Evolutionary conservation across 2,113 vertebrate species (phyloP).

Genomic region (Scalopus aquaticus): DNA sequence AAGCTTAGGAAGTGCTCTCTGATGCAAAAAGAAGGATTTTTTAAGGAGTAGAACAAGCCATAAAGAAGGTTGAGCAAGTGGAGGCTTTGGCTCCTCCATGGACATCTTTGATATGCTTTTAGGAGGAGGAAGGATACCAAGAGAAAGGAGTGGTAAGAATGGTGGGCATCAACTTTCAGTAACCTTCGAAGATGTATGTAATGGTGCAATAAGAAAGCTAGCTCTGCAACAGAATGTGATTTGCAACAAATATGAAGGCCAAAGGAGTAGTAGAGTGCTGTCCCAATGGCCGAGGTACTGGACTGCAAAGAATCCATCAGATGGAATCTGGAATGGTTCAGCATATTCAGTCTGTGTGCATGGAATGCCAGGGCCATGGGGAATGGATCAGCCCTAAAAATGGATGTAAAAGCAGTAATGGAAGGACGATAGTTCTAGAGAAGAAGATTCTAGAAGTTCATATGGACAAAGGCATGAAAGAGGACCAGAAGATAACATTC

Average conservation of each 20-base stretch:
- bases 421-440: conserved; percentile 94
- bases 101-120: conserved; percentile 99
- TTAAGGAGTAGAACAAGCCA: conserved; percentile 95
- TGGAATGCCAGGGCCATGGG: conserved; percentile 94
- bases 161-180: conserved; percentile 96
- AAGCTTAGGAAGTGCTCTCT: conserved; percentile 96
- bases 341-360: conserved; percentile 94
- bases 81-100: conserved; percentile 94
- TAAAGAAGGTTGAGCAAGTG: conserved; percentile 94
- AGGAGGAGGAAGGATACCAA: conserved; percentile 94
- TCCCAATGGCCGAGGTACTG: conserved; percentile 93
- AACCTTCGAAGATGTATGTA: conserved; percentile 95
- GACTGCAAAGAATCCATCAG: conserved; percentile 96
- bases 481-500: conserved; percentile 98
- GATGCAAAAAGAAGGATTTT: conserved; percentile 97
- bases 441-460: conserved; percentile 98
- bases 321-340: conserved; percentile 96
- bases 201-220: conserved; percentile 94
- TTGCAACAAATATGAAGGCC: conserved; percentile 98
- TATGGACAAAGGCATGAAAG: conserved; percentile 99
- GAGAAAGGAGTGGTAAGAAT: conserved; percentile 93
- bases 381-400: conserved; percentile 96
- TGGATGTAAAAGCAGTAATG: conserved; percentile 94
- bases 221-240: conserved; percentile 95
- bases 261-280: conserved; percentile 97